phyloP scores from a whole-genome alignment of 2,888 invertebrate species.

The Dinocampus coccinellae region DNA sequence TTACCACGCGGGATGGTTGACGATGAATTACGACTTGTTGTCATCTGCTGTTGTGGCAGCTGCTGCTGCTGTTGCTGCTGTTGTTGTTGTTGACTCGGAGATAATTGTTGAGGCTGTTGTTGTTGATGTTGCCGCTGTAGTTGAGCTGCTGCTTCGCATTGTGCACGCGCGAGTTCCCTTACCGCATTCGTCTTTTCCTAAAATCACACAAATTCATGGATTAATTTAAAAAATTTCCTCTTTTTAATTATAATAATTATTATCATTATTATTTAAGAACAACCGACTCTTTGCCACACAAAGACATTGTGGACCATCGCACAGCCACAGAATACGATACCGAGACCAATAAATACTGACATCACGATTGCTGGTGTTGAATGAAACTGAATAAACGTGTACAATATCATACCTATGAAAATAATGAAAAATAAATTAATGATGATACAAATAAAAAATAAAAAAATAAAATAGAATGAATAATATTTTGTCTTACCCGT shows the following conservation, averaged over 20 bases:
- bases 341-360: constrained; percentile 90
- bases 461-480: not conserved
- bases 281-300: constrained; percentile 85
- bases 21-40: constrained; percentile 8
- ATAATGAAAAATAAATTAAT: constrained; percentile 30
- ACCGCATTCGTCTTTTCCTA: constrained; percentile 87
- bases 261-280: constrained; percentile 32
- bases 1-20: constrained; percentile 59
- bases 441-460: constrained; percentile 7
- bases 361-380: constrained; percentile 93
- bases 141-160: constrained; percentile 65
- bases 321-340: constrained; percentile 91
- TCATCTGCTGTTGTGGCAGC: not conserved
- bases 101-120: too few relatives aligned
- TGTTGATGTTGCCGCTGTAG: constrained; percentile 62
- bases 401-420: constrained; percentile 87
- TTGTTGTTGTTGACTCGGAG: constrained; percentile 47
- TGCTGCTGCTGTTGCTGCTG: constrained; percentile 30
- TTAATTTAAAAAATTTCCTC: not conserved
- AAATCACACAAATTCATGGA: not conserved
- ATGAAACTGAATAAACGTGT: constrained; percentile 92
- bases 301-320: constrained; percentile 96
- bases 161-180: constrained; percentile 73
- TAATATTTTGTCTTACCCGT: constrained; percentile 77
- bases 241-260: constrained; percentile 31